Conservation (phyloP, 2,113 vertebrate genomes). For the Aphyosemion australe region DNA sequence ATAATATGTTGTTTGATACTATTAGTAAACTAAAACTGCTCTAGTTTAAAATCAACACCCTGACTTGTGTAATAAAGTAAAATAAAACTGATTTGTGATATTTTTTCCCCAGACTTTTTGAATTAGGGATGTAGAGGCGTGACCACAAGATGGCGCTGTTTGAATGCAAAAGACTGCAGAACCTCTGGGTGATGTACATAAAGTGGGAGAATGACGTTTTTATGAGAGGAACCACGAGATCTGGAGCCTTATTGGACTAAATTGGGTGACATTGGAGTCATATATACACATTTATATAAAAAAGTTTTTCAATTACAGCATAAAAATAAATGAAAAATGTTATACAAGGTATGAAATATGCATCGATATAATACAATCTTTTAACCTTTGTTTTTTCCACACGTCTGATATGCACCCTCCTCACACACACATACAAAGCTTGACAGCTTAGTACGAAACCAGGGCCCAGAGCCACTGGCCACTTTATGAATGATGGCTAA, state of each 20-base stretch:
- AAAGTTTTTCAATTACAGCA: too few species aligned
- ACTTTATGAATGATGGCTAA: slow-evolving; percentile 58
- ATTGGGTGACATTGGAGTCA: slow-evolving; percentile 5
- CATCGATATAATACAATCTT: too few species aligned
- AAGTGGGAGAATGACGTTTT: background rate
- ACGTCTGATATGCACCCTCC: too few species aligned
- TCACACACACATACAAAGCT: background rate
- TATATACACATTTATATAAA: background rate
- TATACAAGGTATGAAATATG: too few species aligned
- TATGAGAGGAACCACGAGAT: background rate
- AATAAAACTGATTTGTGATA: background rate
- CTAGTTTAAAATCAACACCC: too few species aligned
- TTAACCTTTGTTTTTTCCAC: too few species aligned
- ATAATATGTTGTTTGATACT: too few species aligned
- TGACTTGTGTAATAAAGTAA: background rate
- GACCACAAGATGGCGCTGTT: slow-evolving; percentile 61
- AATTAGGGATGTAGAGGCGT: background rate
- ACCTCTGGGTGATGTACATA: background rate
- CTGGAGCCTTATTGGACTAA: slow-evolving; percentile 4
- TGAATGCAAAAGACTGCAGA: slow-evolving; percentile 14
- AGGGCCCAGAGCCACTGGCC: slow-evolving; percentile 29
- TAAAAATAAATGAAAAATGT: too few species aligned
- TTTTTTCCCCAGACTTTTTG: background rate
- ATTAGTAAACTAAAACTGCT: too few species aligned
- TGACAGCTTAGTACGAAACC: slow-evolving; percentile 38